Percentiles rank a stretch among this genome's conserved stretches.
phyloP scores from a whole-genome alignment of 2,113 vertebrate species.

The Lethenteron reissneri region DNA sequence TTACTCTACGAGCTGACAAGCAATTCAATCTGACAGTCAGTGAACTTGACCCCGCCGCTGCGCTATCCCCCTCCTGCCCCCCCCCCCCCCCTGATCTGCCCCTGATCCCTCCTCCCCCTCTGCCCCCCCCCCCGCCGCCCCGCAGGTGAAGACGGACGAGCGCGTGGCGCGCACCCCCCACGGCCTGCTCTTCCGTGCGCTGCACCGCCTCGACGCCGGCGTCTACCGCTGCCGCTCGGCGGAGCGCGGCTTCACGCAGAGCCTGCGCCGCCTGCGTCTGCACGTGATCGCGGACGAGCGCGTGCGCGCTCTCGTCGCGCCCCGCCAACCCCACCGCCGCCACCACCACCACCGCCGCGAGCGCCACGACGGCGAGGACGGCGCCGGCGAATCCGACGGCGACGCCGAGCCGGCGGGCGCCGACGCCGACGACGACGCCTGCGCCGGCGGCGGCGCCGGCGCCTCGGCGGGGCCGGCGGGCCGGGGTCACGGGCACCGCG shows the following conservation, averaged over 20 bases:
- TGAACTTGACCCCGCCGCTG: no score
- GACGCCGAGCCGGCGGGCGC: no score
- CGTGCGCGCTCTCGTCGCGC: constrained; percentile 27
- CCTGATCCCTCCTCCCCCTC: constrained; percentile 7
- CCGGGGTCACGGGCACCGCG: constrained; percentile 26
- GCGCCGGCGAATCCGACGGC: constrained; percentile 11
- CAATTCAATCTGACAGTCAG: no score
- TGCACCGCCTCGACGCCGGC: constrained; percentile 39
- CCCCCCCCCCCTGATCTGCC: neutral
- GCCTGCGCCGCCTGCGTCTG: constrained; percentile 31
- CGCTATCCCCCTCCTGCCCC: no score
- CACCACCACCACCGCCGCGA: constrained; percentile 13
- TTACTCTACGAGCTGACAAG: no score
- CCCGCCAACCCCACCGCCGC: no score
- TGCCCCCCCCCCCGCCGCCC: constrained; percentile 11
- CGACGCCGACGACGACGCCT: no score
- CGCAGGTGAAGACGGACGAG: constrained; percentile 61
- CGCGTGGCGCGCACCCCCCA: constrained; percentile 42
- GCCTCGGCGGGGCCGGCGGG: constrained; percentile 2
- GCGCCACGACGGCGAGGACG: constrained; percentile 18
- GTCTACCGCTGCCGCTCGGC: constrained; percentile 47
- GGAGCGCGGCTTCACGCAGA: constrained; percentile 62
- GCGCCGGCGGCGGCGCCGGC: no score
- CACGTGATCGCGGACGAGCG: constrained; percentile 41
- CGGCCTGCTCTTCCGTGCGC: constrained; percentile 51